phyloP scores from a whole-genome alignment of 2,888 invertebrate genomes.

The Hyles lineata region DNA sequence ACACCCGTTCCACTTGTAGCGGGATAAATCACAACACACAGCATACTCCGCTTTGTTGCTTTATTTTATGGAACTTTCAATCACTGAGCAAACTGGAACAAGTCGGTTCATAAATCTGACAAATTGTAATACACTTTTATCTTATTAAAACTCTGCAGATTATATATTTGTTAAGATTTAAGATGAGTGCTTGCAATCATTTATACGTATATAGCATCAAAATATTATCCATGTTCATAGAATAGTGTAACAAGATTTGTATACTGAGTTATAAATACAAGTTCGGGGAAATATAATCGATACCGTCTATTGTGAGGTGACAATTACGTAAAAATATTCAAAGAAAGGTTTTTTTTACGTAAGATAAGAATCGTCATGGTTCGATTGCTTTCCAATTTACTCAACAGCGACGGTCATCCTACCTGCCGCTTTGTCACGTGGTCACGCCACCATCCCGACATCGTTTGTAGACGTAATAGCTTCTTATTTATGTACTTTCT shows the following conservation, averaged over 20 bases:
- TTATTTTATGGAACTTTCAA: conserved; percentile 68
- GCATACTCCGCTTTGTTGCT: conserved; percentile 67
- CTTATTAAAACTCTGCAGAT: conserved; percentile 13
- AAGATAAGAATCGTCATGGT: conserved; percentile 73
- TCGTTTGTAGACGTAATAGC: conserved; percentile 69
- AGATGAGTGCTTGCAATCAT: neutral
- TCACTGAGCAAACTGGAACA: conserved; percentile 47
- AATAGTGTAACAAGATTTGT: neutral
- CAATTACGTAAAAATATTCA: conserved; percentile 68
- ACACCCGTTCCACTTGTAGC: conserved; percentile 58
- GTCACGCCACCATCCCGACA: conserved; percentile 63
- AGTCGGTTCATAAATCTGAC: conserved; percentile 31
- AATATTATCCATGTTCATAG: neutral
- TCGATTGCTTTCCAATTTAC: conserved; percentile 79
- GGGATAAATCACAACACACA: conserved; percentile 68
- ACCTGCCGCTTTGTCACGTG: conserved; percentile 72
- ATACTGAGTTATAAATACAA: no score
- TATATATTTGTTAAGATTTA: neutral
- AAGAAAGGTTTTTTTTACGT: conserved; percentile 73
- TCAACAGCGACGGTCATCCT: conserved; percentile 63
- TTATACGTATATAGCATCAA: neutral
- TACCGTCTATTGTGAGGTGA: conserved; percentile 65
- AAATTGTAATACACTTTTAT: conserved; percentile 8
- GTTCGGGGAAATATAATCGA: conserved; percentile 21
- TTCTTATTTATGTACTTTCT: conserved; percentile 73